Evolutionary conservation across 2,888 invertebrate species (phyloP).

Genomic region (Cremastinae sp.): DNA sequence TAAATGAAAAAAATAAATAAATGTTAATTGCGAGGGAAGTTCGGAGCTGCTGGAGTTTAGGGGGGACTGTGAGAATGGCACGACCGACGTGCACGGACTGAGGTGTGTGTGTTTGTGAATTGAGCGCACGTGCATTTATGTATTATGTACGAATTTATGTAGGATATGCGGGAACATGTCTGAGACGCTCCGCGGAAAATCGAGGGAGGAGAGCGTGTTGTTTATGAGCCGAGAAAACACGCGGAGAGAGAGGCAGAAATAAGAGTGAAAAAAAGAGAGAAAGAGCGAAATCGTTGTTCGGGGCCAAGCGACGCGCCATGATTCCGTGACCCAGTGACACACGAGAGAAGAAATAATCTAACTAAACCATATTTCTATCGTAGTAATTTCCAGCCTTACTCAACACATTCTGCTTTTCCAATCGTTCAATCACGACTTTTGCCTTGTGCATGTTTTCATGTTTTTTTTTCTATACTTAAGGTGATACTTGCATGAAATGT

Average conservation of each 20-base stretch:
- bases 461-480: too few relatives aligned
- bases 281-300: slow-evolving; percentile 22
- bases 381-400: slow-evolving; percentile 4
- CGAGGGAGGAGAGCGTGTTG: slow-evolving; percentile 31
- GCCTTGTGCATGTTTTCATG: too few relatives aligned
- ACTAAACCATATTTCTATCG: background rate
- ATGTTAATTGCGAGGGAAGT: slow-evolving; percentile 44
- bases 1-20: background rate
- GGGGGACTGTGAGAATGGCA: slow-evolving; percentile 66
- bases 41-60: slow-evolving; percentile 53
- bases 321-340: slow-evolving; percentile 60
- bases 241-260: slow-evolving; percentile 64
- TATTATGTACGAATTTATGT: slow-evolving; percentile 4
- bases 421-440: too few relatives aligned
- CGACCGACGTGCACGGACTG: slow-evolving; percentile 59
- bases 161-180: background rate
- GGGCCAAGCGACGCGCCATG: slow-evolving; percentile 5
- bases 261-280: slow-evolving; percentile 65
- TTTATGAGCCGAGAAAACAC: slow-evolving; percentile 40
- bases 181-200: slow-evolving; percentile 34
- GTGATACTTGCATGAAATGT: too few relatives aligned
- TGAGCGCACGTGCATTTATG: background rate
- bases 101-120: slow-evolving; percentile 21
- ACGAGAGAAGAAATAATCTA: slow-evolving; percentile 22
- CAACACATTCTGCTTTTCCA: background rate